These are phyloP conservation scores for Cephonodes hylas DNA, from an alignment of 2,888 invertebrate species.

Conservation along the genomic window DNA sequence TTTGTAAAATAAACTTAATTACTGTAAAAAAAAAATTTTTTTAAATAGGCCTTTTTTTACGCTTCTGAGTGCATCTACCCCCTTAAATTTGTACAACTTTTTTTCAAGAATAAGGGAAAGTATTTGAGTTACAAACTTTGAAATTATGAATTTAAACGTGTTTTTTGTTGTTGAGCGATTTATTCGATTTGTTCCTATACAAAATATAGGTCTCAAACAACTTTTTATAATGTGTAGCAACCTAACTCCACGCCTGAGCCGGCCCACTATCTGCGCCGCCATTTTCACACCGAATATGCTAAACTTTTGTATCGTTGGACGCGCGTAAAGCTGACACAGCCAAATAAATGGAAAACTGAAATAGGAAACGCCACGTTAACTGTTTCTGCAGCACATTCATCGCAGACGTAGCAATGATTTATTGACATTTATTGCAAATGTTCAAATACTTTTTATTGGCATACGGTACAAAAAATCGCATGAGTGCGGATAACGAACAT, in stretches of 20 bases:
- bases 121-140: too few relatives aligned
- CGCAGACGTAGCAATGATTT: neutral
- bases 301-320: slow-evolving; percentile 27
- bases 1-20: too few relatives aligned
- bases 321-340: slow-evolving; percentile 25
- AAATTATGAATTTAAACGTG: too few relatives aligned
- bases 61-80: too few relatives aligned
- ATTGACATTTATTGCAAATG: neutral
- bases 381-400: slow-evolving; percentile 12
- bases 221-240: neutral
- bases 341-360: slow-evolving; percentile 24
- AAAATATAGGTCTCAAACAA: too few relatives aligned
- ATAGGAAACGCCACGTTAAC: slow-evolving; percentile 16
- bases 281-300: slow-evolving; percentile 28
- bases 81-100: too few relatives aligned
- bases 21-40: too few relatives aligned
- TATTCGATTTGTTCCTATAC: too few relatives aligned
- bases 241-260: neutral
- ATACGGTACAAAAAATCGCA: neutral
- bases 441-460: too few relatives aligned
- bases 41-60: too few relatives aligned
- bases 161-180: too few relatives aligned
- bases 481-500: neutral
- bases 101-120: too few relatives aligned
- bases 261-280: neutral